These are phyloP conservation scores for Grammomys dolichurus DNA, from an alignment of 2,113 vertebrate genomes.

Conservation along the genomic window DNA sequence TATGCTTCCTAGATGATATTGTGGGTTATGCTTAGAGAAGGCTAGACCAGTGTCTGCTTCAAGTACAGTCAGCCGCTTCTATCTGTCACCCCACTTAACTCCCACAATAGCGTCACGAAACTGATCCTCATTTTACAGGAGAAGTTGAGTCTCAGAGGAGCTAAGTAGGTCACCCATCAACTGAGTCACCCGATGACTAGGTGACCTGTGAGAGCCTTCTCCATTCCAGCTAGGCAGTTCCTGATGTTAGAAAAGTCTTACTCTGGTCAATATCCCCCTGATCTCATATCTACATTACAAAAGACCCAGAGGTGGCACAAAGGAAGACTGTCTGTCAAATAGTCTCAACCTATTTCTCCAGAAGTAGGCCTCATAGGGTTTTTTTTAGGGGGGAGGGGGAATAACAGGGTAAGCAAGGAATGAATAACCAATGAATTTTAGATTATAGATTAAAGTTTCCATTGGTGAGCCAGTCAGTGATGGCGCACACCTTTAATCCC, in stretches of 20 bases:
- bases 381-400: too few species aligned
- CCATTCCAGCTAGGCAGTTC: neutral
- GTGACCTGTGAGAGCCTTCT: neutral
- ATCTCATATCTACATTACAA: rapidly evolving
- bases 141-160: neutral
- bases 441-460: neutral
- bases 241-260: neutral
- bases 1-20: neutral
- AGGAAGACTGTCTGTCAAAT: neutral
- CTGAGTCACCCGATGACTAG: neutral
- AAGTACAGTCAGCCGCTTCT: neutral
- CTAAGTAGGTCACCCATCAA: neutral
- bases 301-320: neutral
- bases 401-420: neutral
- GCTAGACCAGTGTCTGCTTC: too few species aligned
- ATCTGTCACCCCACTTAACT: neutral
- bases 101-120: neutral
- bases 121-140: neutral
- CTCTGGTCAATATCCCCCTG: neutral
- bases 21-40: neutral
- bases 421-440: neutral
- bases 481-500: too few species aligned
- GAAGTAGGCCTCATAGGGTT: neutral
- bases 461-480: too few species aligned
- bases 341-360: neutral